Evolutionary conservation across 2,888 invertebrate species (phyloP), one percentile per base, ranked within the genome.

Genomic region (Artemia sinica): DNA sequence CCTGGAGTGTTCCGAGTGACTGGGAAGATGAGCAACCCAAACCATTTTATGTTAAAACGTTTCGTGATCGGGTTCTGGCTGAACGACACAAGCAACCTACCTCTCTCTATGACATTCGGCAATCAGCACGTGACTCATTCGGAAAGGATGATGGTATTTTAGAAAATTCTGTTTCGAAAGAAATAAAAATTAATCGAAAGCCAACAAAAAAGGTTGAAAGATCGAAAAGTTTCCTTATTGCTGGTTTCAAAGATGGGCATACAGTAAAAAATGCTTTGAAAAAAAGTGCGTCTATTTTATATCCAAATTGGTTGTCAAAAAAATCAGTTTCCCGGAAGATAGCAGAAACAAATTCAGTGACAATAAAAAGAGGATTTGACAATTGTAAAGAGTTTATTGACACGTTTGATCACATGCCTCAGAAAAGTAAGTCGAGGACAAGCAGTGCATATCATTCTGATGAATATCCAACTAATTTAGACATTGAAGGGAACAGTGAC

Each of bases 231-330:
- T 58, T 58, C 18, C 10, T 58, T n/a, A 18, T 18, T n/a, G 10
- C 58, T 14, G 18, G 58, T 58, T 58, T 58, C 58, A 58, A 58
- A 58, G 58, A 58, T 18, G 58, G 58, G 10, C 58, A 58, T n/a
- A 58, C 58, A 8, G 58, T 58, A 18, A 58, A 58, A 18, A 58
- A 58, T 58, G 58, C 58, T 14, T 58, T 69, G 50, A 67, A 66
- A 50, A 69, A 69, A 52, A 67, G 66, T 51, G 69, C 69, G 1
- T 69, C 69, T 8, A 66, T 69, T 28, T 28, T 69, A 9, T 66
- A 69, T 52, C 69, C 69, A 41, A 48, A 49, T 4, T 66, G 69
- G 69, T 66, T 69, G 18, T 48, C 69, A 14, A 58, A 58, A 58
- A 58, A 58, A 18, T 58, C 58, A 58, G 58, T 58, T 18, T n/a